phyloP scores from a whole-genome alignment of 2,888 invertebrate species.

The Andrena camellia region DNA sequence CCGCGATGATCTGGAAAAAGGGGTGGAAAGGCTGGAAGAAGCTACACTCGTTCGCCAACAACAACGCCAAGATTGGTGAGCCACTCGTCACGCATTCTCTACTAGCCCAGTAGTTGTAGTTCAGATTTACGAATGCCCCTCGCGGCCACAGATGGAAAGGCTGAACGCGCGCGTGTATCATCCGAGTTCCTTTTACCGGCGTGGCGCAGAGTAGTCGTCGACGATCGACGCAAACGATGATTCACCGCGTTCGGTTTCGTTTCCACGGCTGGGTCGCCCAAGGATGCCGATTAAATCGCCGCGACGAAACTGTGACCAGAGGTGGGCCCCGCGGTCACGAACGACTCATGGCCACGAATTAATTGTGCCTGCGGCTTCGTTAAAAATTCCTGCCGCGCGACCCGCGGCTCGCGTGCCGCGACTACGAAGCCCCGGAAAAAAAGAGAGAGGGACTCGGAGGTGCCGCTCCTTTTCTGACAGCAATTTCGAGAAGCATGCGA shows the following conservation, averaged over 20 bases:
- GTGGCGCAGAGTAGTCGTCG: neutral
- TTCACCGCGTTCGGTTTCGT: constrained; percentile 18
- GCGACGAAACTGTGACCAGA: constrained; percentile 31
- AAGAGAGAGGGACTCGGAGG: constrained; percentile 17
- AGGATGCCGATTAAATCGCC: constrained; percentile 45
- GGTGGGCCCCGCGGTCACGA: constrained; percentile 59
- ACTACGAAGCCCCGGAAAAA: constrained; percentile 51
- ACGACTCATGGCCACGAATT: constrained; percentile 57
- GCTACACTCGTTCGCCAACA: constrained; percentile 90
- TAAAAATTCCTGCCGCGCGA: constrained; percentile 69
- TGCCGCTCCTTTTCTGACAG: constrained; percentile 33
- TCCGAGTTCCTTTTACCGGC: constrained; percentile 2
- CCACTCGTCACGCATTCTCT: constrained; percentile 63
- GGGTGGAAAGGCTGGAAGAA: constrained; percentile 91
- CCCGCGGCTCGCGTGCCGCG: constrained; percentile 55
- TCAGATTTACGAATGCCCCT: neutral
- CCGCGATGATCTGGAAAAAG: constrained; percentile 83
- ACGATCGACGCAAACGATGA: constrained; percentile 27
- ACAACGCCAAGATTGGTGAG: constrained; percentile 91
- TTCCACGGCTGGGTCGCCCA: constrained; percentile 21
- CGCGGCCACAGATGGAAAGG: neutral
- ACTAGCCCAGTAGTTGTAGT: neutral
- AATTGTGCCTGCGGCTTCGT: constrained; percentile 55
- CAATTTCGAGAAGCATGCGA: constrained; percentile 34
- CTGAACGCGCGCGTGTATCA: neutral